Evolutionary conservation across 2,113 vertebrate genomes (phyloP).

Genomic region (Hiodon tergisus): DNA sequence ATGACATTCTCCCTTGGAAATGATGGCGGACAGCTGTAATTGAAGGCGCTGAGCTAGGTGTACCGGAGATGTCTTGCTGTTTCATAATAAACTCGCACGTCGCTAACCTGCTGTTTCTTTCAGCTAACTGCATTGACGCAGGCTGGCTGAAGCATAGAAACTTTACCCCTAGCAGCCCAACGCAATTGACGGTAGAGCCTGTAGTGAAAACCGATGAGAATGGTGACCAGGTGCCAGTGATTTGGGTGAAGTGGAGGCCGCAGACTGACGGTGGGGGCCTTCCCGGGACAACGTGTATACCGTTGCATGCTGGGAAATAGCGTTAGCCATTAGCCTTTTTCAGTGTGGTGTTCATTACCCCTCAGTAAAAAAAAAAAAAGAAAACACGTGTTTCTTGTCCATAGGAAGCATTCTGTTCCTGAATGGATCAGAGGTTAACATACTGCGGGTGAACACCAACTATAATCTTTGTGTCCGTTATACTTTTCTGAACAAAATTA

Average conservation of each 20-base stretch:
- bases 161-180: slow-evolving; percentile 7
- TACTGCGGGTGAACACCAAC: slow-evolving; percentile 19
- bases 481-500: slow-evolving; percentile 3
- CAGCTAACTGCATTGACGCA: slow-evolving; percentile 21
- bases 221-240: not conserved
- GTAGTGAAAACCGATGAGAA: not conserved
- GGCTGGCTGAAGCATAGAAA: slow-evolving; percentile 2
- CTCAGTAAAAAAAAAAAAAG: not conserved
- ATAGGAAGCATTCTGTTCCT: slow-evolving; percentile 20
- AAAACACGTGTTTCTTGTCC: not conserved
- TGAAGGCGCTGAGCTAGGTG: not conserved
- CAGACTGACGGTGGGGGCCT: not conserved
- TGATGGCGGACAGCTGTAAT: not conserved
- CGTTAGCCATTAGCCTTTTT: not conserved
- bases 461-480: slow-evolving; percentile 19
- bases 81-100: not conserved
- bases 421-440: slow-evolving; percentile 18
- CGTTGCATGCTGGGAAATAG: too few species aligned
- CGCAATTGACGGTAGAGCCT: not conserved
- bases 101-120: not conserved
- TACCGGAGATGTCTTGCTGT: not conserved
- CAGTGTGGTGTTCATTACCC: not conserved
- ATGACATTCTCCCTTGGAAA: too few species aligned
- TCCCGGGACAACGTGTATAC: too few species aligned
- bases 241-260: slow-evolving; percentile 2